phyloP scores from a whole-genome alignment of 2,888 invertebrate genomes.

The Chamaedrilus cognettii region DNA sequence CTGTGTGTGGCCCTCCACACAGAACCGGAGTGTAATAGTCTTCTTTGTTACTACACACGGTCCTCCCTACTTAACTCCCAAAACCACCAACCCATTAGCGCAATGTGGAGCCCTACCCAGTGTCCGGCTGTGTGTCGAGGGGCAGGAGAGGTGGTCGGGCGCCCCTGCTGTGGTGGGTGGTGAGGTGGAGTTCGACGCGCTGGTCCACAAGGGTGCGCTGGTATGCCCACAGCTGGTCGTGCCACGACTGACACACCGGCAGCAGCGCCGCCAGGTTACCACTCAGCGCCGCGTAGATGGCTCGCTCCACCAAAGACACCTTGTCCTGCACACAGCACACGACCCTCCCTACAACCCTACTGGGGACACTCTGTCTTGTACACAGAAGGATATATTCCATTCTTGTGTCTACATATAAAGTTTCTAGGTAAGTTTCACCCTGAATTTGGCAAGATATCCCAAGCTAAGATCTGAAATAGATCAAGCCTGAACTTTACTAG shows the following conservation, averaged over 20 bases:
- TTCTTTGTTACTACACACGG: too few relatives aligned
- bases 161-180: slow-evolving; percentile 67
- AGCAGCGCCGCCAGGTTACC: slow-evolving; percentile 81
- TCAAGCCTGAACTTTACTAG: background rate
- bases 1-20: too few relatives aligned
- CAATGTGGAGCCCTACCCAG: too few relatives aligned
- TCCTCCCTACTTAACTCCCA: too few relatives aligned
- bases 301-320: slow-evolving; percentile 61
- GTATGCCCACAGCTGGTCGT: slow-evolving; percentile 89
- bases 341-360: too few relatives aligned
- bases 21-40: too few relatives aligned
- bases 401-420: too few relatives aligned
- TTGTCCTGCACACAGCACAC: slow-evolving; percentile 45
- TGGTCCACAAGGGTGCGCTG: slow-evolving; percentile 76
- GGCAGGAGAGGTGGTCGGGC: slow-evolving; percentile 45
- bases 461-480: background rate
- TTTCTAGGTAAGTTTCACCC: too few relatives aligned
- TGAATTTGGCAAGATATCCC: background rate
- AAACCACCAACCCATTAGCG: too few relatives aligned
- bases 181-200: slow-evolving; percentile 80
- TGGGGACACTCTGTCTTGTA: too few relatives aligned
- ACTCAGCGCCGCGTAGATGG: slow-evolving; percentile 77
- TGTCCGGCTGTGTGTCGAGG: slow-evolving; percentile 49
- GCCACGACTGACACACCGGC: slow-evolving; percentile 79
- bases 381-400: too few relatives aligned